These are phyloP conservation scores for Pimpla rufipes DNA, from an alignment of 2,888 invertebrate species.

Conservation along the genomic window DNA sequence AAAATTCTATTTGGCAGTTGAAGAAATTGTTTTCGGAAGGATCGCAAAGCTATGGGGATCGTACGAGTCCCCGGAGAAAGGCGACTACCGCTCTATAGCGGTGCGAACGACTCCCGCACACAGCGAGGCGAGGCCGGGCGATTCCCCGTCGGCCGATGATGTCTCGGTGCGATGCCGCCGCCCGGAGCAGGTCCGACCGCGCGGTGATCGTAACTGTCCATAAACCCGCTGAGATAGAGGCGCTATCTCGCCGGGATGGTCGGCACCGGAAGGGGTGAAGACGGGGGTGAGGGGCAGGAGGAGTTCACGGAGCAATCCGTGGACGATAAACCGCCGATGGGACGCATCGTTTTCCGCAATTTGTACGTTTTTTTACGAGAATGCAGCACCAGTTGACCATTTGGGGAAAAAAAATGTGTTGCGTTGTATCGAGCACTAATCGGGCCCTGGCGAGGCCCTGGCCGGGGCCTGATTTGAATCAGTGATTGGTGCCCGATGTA, in stretches of 20 bases:
- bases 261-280: too few relatives aligned
- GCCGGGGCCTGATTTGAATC: too few relatives aligned
- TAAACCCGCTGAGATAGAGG: slow-evolving; percentile 24
- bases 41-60: not conserved
- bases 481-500: too few relatives aligned
- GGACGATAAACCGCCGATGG: slow-evolving; percentile 14
- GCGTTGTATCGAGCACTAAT: too few relatives aligned
- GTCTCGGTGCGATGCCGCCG: slow-evolving; percentile 26
- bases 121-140: not conserved
- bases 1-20: slow-evolving; percentile 20
- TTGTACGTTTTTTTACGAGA: not conserved
- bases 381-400: not conserved
- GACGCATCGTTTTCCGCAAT: not conserved
- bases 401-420: too few relatives aligned
- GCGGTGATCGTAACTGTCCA: slow-evolving; percentile 29
- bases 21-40: slow-evolving; percentile 40
- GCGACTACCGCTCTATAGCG: not conserved
- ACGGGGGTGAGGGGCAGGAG: not conserved
- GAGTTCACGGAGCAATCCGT: slow-evolving; percentile 8
- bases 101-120: not conserved
- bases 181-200: slow-evolving; percentile 17
- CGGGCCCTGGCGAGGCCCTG: too few relatives aligned
- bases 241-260: not conserved
- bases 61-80: slow-evolving; percentile 27
- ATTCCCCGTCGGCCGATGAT: slow-evolving; percentile 4